A percentile compares a stretch with the other conserved stretches of the same genome.
Evolutionary conservation across 2,797 vertebrate species (phyloP).

Genomic region (Lepidocolaptes lacrymiger): DNA sequence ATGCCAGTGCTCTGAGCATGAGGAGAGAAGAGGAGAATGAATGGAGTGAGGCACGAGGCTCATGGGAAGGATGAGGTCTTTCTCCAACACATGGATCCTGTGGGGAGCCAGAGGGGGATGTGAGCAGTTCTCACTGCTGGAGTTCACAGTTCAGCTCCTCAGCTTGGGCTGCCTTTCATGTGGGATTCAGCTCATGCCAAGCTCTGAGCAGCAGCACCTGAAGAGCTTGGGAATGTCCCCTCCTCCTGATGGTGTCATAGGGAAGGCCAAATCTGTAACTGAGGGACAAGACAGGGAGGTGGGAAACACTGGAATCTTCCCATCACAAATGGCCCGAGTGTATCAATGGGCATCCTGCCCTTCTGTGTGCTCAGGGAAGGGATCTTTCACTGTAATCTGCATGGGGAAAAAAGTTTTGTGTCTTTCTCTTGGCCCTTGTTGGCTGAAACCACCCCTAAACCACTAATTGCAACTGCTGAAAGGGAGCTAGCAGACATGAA

Average conservation of each 20-base stretch:
- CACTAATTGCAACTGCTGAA: not conserved
- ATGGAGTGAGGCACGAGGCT: not conserved
- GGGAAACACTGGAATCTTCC: not conserved
- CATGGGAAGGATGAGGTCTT: not conserved
- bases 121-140: fast-evolving
- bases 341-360: not conserved
- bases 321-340: not conserved
- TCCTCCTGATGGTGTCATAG: not conserved
- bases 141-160: not conserved
- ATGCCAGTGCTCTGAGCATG: not conserved
- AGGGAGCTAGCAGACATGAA: not conserved
- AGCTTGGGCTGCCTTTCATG: not conserved
- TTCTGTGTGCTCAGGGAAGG: not conserved
- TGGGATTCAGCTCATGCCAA: not conserved
- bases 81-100: fast-evolving
- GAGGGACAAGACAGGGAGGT: not conserved
- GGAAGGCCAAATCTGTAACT: not conserved
- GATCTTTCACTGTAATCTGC: not conserved
- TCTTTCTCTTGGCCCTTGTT: not conserved
- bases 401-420: not conserved
- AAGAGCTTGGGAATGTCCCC: not conserved
- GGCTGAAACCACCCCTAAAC: not conserved
- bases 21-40: not conserved
- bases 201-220: not conserved
- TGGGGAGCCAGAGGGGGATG: not conserved